phyloP scores from a whole-genome alignment of 2,888 invertebrate genomes.

The Keiferia lycopersicella region DNA sequence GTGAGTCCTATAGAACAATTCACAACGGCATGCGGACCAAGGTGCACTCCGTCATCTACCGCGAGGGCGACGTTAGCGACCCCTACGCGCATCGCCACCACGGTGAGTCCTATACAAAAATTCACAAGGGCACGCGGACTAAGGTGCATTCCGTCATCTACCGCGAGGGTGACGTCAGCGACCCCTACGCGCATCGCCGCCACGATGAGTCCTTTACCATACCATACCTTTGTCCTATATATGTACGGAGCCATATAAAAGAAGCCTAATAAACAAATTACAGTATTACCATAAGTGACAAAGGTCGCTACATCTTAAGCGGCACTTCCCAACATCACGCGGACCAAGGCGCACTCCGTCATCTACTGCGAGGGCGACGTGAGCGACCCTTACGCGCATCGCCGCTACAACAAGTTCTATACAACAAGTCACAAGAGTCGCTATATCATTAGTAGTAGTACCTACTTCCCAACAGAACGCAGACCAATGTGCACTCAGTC shows the following conservation, averaged over 20 bases:
- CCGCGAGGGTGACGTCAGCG: conserved; percentile 92
- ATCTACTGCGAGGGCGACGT: conserved; percentile 96
- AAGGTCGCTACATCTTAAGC: too few relatives aligned
- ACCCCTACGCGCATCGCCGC: conserved; percentile 89
- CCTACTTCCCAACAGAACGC: conserved; percentile 89
- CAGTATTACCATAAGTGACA: too few relatives aligned
- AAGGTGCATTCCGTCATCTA: conserved; percentile 96
- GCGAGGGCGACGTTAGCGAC: conserved; percentile 93
- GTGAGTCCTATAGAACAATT: too few relatives aligned
- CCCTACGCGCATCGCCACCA: conserved; percentile 88
- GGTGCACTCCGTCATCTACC: conserved; percentile 97
- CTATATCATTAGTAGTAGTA: too few relatives aligned
- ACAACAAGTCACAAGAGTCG: too few relatives aligned
- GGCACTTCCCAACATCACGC: conserved; percentile 90
- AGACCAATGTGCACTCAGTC: conserved; percentile 90
- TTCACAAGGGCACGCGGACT: conserved; percentile 82
- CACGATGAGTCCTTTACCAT: conserved; percentile 87
- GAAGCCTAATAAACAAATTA: too few relatives aligned
- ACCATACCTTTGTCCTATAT: too few relatives aligned
- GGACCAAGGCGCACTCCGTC: conserved; percentile 90
- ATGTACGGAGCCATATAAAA: too few relatives aligned
- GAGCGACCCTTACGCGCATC: conserved; percentile 89
- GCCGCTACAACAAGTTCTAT: conserved; percentile 89
- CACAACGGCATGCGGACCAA: too few relatives aligned
- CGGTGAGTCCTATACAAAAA: conserved; percentile 85